Evolutionary conservation across 2,113 vertebrate genomes (phyloP), one percentile per base, ranked within the genome.

Genomic region (Myrmecophaga tridactyla): DNA sequence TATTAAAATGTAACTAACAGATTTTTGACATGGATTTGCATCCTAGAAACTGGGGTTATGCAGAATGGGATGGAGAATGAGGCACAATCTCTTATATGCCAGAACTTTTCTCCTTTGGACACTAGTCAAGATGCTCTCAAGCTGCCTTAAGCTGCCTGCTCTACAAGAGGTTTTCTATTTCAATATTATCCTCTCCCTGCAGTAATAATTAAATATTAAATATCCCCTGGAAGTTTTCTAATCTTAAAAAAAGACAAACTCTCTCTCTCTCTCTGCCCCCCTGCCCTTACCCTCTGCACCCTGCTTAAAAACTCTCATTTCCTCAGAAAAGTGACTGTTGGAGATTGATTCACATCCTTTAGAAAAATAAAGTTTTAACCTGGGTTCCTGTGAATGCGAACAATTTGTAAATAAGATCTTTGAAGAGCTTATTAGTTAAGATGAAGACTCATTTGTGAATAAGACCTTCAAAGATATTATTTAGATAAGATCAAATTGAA

Each of bases 11-110:
- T 23, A 1, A 1, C 58, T 17, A 8, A 25, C 1, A 6, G 34
- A 7, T 5, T 3, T 1, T 39, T 23, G 18, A 15, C 39, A n/a
- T 25, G 48, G 31, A 27, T 13, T 4, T n/a, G 20, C 7, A 1
- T 34, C 72, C 36, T 41, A 4, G 62, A 10, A 53, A 43, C 1
- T 3, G 36, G 36, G 36, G 39, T 29, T 36, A 2, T 36, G 63
- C 15, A 12, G 29, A 7, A 1, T n/a, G 39, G 53, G 62, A 13
- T 0, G 6, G n/a, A 9, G 6, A 7, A 48, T 0, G 1, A 20
- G 34, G 25, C 36, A 34, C 39, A 10, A 6, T 2, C 12, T 15
- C 4, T 13, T 1, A 3, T 5, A 23, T 7, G 7, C 4, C 12
- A 1, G 67, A 62, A 56, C 4, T 21, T 27, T 36, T 39, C 67